Conservation (phyloP, 2,888 invertebrate species). For the Pammene aurita region DNA sequence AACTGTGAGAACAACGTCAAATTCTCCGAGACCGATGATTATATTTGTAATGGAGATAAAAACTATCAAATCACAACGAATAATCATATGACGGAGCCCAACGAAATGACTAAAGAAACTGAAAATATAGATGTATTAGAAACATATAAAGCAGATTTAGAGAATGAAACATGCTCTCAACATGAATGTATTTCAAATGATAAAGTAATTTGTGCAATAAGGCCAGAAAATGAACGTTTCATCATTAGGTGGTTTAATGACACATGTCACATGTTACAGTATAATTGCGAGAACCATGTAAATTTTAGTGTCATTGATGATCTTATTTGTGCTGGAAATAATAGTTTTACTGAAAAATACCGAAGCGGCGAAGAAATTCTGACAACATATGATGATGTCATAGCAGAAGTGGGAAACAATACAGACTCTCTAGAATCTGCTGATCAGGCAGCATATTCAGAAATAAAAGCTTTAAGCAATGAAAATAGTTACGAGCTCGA, state of each 20-base stretch:
- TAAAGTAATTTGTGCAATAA: constrained; percentile 15
- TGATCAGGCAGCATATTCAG: neutral
- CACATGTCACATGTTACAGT: constrained; percentile 5
- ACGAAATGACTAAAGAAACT: neutral
- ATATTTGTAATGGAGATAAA: constrained; percentile 9
- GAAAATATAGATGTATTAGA: neutral
- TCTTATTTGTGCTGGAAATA: constrained; percentile 15
- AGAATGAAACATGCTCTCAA: neutral
- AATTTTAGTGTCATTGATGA: constrained; percentile 10
- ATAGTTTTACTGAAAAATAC: neutral
- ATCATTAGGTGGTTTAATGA: constrained; percentile 15
- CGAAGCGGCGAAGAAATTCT: neutral
- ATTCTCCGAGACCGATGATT: constrained; percentile 17
- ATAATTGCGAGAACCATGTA: constrained; percentile 21
- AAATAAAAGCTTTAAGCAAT: neutral
- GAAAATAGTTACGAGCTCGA: neutral
- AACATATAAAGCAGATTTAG: neutral
- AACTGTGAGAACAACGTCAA: constrained; percentile 13
- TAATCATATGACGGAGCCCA: neutral
- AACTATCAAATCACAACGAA: neutral
- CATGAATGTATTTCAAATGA: constrained; percentile 6
- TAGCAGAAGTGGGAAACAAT: neutral
- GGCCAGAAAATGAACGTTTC: constrained; percentile 11
- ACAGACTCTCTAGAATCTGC: neutral
- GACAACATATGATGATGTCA: neutral